Evolutionary conservation across 2,797 vertebrate genomes (phyloP).

Genomic region (Emydoidea blandingii): DNA sequence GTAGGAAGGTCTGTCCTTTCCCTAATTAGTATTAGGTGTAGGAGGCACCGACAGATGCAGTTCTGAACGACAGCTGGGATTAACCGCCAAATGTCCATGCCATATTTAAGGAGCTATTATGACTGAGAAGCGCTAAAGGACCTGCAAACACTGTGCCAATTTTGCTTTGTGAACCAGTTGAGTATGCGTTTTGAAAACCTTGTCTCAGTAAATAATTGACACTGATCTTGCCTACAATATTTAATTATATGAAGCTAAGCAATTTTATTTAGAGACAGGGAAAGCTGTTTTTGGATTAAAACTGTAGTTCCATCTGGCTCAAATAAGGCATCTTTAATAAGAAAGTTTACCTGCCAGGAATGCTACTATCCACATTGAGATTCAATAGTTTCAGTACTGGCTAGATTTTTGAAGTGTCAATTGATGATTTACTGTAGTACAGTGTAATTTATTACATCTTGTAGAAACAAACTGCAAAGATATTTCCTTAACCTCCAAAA

Average conservation of each 20-base stretch:
- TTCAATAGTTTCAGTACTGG: not conserved
- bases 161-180: not conserved
- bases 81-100: not conserved
- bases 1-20: not conserved
- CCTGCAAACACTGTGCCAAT: not conserved
- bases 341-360: not conserved
- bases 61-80: not conserved
- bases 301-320: not conserved
- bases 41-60: not conserved
- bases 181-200: not conserved
- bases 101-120: not conserved
- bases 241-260: not conserved
- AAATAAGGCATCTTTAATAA: not conserved
- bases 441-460: not conserved
- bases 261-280: not conserved
- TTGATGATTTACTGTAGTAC: not conserved
- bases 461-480: not conserved
- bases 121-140: not conserved
- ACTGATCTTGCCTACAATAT: not conserved
- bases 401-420: not conserved
- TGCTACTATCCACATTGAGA: not conserved
- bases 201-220: not conserved
- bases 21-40: not conserved
- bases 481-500: not conserved
- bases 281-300: conserved; percentile 16